Evolutionary conservation across 2,113 vertebrate species (phyloP), one percentile per base, ranked within the genome.

Genomic region (Zosterops lateralis): DNA sequence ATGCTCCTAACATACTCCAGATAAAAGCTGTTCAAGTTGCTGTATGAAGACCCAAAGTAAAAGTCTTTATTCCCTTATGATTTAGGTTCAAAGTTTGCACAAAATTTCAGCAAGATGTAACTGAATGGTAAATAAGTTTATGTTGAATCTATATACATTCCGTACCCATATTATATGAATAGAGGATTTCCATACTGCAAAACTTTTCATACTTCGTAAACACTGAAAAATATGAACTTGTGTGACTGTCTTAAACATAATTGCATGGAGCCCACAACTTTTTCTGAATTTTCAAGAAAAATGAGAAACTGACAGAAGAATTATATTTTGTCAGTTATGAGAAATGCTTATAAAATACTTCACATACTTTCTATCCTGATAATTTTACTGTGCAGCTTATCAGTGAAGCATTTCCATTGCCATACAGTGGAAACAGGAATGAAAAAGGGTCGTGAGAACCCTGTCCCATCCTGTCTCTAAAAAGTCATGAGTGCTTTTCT

Each of bases 401-500:
- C 32, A 36, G 40, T 32, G 50, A 70, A 73, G 18, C 9, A 29
- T 51, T 62, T 87, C 5, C 50, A 4, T 48, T 61, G 28, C 16
- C 7, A 47, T 20, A 32, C 15, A 34, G 18, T 14, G 5, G 34
- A 61, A 80, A 56, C 3, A 28, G 32, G 16, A 77, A 57, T 45
- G 26, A 61, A 74, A 91, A 54, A 45, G 8, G 54, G 8, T 5
- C 17, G 8, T 5, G 10, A 75, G 26, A 82, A 36, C 2, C 5
- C 16, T 47, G 7, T 1, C 4, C 12, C 5, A 13, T 17, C 44
- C 2, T 58, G 25, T 36, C 19, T 64, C 10, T 24, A 54, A 7
- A 6, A 48, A 6, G 4, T 47, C 1, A 2, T 26, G 18, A 18
- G 24, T 1, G 0, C 13, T 64, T 12, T 65, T 75, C 36, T 38